These are phyloP conservation scores for Nymphalis urticae DNA, from an alignment of 2,888 invertebrate species.

Conservation along the genomic window DNA sequence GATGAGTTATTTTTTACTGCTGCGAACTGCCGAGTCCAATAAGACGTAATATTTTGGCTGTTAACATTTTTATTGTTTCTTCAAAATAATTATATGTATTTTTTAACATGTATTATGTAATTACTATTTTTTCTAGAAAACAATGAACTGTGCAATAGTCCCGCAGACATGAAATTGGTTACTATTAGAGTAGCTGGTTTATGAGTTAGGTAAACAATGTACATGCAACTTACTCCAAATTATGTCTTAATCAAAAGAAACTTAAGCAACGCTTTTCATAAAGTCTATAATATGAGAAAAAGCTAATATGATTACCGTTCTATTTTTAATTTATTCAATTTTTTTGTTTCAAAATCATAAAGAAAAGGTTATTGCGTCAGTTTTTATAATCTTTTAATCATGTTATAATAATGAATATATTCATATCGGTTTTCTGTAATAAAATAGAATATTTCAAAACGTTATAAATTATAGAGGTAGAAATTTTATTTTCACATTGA, in stretches of 20 bases:
- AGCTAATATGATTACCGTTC: no score
- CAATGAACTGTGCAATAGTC: background rate
- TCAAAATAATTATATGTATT: background rate
- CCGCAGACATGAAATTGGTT: background rate
- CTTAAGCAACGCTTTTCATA: no score
- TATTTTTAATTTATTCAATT: no score
- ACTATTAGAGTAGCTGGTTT: no score
- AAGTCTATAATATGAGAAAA: no score
- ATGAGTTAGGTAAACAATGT: no score
- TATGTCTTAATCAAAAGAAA: no score
- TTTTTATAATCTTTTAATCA: no score
- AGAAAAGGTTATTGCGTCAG: no score
- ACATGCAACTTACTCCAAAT: no score
- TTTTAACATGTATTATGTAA: background rate
- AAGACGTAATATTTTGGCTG: background rate
- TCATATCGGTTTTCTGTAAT: conserved; percentile 12
- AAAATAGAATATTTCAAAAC: conserved; percentile 12
- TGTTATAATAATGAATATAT: no score
- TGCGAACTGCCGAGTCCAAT: background rate
- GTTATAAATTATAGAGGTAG: conserved; percentile 29
- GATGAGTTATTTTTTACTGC: conserved; percentile 30
- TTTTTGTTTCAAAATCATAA: no score
- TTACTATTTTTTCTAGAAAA: background rate
- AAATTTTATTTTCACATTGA: conserved; percentile 25
- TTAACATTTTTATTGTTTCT: background rate